Conservation (phyloP, 2,797 vertebrate species). For the Cirrhinus mrigala region DNA sequence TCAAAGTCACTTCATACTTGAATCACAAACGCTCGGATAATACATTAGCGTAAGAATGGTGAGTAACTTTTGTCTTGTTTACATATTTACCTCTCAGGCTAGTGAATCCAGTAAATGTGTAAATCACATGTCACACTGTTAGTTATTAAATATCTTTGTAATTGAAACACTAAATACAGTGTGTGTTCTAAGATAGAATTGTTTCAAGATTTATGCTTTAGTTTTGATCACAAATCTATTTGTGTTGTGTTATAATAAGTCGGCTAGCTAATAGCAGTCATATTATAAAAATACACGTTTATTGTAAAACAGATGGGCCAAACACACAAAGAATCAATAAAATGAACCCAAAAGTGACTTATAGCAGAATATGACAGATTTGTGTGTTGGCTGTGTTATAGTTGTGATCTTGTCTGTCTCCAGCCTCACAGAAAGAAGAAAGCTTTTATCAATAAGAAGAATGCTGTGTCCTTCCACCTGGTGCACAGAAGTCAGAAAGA, state of each 20-base stretch:
- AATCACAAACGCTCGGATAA: not conserved
- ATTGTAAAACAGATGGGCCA: not conserved
- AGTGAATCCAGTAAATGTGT: not conserved
- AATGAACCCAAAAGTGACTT: not conserved
- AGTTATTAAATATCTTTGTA: not conserved
- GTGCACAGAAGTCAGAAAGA: constrained; percentile 97
- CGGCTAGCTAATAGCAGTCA: not conserved
- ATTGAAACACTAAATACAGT: not conserved
- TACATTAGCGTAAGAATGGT: constrained; percentile 35
- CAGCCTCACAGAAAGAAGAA: constrained; percentile 97
- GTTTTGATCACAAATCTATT: too few relatives aligned
- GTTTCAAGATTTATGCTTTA: not conserved
- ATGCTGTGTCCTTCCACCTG: constrained; percentile 93
- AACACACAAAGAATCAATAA: not conserved
- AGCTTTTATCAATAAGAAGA: constrained; percentile 96
- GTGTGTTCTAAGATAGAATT: not conserved
- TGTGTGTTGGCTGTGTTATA: not conserved
- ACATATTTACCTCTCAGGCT: not conserved
- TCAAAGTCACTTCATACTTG: not conserved
- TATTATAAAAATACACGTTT: not conserved
- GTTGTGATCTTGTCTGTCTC: constrained; percentile 38
- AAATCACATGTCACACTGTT: not conserved
- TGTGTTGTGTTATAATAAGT: not conserved
- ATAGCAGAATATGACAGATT: not conserved
- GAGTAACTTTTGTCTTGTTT: not conserved